Base-by-base conservation (phyloP, 2,113 vertebrate species). In the Protobothrops flavoviridis region DNA sequence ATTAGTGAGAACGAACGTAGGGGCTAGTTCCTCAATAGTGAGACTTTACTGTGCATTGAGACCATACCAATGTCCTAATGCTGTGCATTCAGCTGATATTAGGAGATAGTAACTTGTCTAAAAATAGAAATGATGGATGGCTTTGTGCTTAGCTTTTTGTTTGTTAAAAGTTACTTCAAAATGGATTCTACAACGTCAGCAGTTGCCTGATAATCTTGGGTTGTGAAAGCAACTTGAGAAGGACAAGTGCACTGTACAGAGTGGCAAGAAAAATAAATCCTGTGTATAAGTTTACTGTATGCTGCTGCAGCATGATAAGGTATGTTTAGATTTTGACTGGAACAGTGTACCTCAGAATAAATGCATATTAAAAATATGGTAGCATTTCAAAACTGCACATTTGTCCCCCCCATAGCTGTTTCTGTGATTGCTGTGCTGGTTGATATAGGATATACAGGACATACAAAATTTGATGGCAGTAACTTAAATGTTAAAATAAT, bases 401-500 rank as follows among this genome's bases (percentile, higher is more conserved):
- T 81, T 81, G 33, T 43, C 74, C 17, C 21, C 21, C 74, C 74
- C 17, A 23, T 20, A 81, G 17, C 33, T 21, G 20, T 33, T 81
- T 21, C 74, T 81, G 74, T 39, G 33, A 81, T 8, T 81, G 33
- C 33, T 43, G 33, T 21, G 17, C 74, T 81, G 7, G 33, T 43
- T 81, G 74, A 81, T 43, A 81, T 43, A 43, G 15, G 17, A 20
- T 81, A 81, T 39, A 20, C 6, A 81, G 23, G 6, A 81, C 33
- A 91, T 92, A 97, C 96, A 94, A 94, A 90, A 96, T 95, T 95
- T 91, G 20, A 90, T 91, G 45, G 2, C n/a, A 74, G n/a, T 39
- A 74, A 20, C 6, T 96, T 94, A 96, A 97, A 96, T 93, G 96
- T 95, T 96, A 96, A 96, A 93, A 81, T 93, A 96, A 95, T 91